phyloP scores from a whole-genome alignment of 2,113 vertebrate genomes.

The Triplophysa tibetana region DNA sequence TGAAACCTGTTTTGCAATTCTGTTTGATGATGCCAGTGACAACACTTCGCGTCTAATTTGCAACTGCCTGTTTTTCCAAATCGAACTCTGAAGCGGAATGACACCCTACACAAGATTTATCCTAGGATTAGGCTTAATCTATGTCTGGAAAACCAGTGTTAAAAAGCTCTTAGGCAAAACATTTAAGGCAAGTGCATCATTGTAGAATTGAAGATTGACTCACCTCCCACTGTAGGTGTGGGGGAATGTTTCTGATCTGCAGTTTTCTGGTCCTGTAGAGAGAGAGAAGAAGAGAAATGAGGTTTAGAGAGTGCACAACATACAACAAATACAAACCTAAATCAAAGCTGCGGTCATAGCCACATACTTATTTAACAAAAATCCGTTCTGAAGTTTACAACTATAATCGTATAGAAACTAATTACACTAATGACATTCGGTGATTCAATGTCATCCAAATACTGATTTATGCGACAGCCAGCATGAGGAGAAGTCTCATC shows the following conservation, averaged over 20 bases:
- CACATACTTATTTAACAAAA: constrained; percentile 18
- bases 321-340: neutral
- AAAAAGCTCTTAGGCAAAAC: neutral
- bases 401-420: neutral
- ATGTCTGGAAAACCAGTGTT: neutral
- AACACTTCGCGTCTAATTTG: too few species aligned
- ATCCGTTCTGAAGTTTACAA: neutral
- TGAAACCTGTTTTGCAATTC: too few species aligned
- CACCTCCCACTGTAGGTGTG: constrained; percentile 94
- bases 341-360: neutral
- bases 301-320: constrained; percentile 15
- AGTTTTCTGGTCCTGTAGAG: constrained; percentile 87
- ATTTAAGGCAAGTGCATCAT: constrained; percentile 10
- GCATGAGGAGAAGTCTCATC: neutral
- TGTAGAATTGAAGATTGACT: constrained; percentile 56
- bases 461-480: constrained; percentile 1
- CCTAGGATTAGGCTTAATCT: neutral
- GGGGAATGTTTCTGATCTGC: constrained; percentile 93
- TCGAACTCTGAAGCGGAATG: neutral
- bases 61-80: too few species aligned
- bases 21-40: neutral
- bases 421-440: constrained; percentile 9
- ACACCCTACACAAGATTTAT: neutral
- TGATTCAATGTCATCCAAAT: neutral
- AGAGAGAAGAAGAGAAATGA: constrained; percentile 27